These are phyloP conservation scores for Camponotus vicinus DNA, from an alignment of 1,140 invertebrate genomes.

Conservation along the genomic window DNA sequence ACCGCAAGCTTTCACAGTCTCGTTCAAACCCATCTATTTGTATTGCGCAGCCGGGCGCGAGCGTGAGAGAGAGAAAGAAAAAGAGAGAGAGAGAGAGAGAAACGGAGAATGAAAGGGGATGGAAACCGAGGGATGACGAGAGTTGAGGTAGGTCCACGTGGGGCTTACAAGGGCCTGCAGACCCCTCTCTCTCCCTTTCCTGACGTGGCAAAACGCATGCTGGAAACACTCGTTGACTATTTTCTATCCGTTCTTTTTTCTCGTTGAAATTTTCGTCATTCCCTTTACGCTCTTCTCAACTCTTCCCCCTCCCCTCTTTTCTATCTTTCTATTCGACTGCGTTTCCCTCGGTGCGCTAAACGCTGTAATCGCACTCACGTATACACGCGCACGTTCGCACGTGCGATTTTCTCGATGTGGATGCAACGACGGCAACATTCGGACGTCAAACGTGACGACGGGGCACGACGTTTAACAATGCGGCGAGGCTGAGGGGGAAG, in stretches of 20 bases:
- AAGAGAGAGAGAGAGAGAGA: conserved; percentile 12
- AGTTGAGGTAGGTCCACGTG: conserved; percentile 41
- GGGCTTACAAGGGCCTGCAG: not conserved
- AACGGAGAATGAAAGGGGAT: conserved; percentile 42
- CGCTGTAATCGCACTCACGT: conserved; percentile 36
- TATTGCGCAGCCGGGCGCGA: conserved; percentile 67
- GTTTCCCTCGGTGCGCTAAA: conserved; percentile 33
- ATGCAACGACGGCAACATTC: not conserved
- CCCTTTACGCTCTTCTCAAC: not conserved
- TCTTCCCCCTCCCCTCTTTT: not conserved
- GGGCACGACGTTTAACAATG: conserved; percentile 39
- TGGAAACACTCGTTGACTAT: conserved; percentile 53
- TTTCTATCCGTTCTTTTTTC: conserved; percentile 20
- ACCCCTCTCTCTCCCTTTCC: conserved; percentile 27
- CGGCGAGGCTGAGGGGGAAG: conserved; percentile 7
- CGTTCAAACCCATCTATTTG: conserved; percentile 81
- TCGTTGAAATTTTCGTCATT: conserved; percentile 32
- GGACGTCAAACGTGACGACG: conserved; percentile 24
- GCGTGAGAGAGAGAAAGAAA: conserved; percentile 23
- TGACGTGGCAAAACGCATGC: conserved; percentile 37
- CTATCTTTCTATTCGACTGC: not conserved
- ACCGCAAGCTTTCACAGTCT: conserved; percentile 83
- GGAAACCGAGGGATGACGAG: conserved; percentile 11
- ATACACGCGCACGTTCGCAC: not conserved
- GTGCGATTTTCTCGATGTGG: conserved; percentile 42